Conservation (phyloP, 1,140 invertebrate species). For the Aphidius gifuensis region DNA sequence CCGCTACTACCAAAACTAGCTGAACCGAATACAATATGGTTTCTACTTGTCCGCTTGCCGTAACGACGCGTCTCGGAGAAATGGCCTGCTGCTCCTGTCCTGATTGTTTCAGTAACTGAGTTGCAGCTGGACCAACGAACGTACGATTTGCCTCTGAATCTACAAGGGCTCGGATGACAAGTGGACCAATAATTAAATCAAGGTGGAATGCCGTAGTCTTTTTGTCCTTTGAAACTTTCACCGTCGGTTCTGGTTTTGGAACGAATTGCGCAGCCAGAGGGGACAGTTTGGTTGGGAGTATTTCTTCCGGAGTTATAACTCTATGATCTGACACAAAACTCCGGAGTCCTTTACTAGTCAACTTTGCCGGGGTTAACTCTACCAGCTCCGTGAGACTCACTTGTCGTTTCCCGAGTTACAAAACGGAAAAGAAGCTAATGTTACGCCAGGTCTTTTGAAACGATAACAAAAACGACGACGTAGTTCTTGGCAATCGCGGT, state of each 20-base stretch:
- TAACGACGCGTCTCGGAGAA: not conserved
- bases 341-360: too few relatives aligned
- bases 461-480: constrained; percentile 10
- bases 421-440: not conserved
- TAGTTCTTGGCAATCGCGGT: constrained; percentile 2
- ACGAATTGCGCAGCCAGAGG: too few relatives aligned
- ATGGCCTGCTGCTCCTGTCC: not conserved
- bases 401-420: constrained; percentile 12
- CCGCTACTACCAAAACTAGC: not conserved
- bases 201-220: not conserved
- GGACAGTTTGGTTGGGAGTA: too few relatives aligned
- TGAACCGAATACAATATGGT: not conserved
- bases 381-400: not conserved
- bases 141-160: constrained; percentile 17
- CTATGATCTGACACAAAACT: too few relatives aligned
- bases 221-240: too few relatives aligned
- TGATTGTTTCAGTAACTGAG: not conserved
- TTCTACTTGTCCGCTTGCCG: constrained; percentile 2
- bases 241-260: too few relatives aligned
- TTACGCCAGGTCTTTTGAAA: not conserved
- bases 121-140: constrained; percentile 1
- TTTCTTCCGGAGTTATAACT: too few relatives aligned
- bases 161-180: constrained; percentile 7
- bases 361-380: too few relatives aligned
- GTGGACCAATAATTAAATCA: constrained; percentile 3